phyloP scores from a whole-genome alignment of 2,888 invertebrate species.

The Sicus ferrugineus region DNA sequence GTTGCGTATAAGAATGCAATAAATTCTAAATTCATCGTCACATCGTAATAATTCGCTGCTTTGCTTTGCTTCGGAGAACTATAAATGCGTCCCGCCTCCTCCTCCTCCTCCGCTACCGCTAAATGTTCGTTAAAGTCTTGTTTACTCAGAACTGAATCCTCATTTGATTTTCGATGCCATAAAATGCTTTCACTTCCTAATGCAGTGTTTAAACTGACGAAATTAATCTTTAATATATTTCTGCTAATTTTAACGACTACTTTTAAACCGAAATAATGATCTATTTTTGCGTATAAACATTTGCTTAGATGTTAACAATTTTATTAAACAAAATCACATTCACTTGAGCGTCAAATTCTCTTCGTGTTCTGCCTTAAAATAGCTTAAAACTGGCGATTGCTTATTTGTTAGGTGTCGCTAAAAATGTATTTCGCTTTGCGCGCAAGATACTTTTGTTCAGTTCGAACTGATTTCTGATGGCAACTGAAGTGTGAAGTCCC shows the following conservation, averaged over 20 bases:
- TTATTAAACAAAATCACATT: constrained; percentile 38
- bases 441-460: constrained; percentile 6
- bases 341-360: constrained; percentile 39
- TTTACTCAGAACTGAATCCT: too few relatives aligned
- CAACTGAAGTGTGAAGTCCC: constrained; percentile 24
- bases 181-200: too few relatives aligned
- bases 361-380: constrained; percentile 31
- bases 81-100: neutral
- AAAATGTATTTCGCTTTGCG: neutral
- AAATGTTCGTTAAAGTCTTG: neutral
- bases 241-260: constrained; percentile 16
- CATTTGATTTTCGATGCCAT: too few relatives aligned
- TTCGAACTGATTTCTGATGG: constrained; percentile 21
- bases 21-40: constrained; percentile 18
- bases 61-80: constrained; percentile 9
- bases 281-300: constrained; percentile 21
- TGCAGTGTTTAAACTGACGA: too few relatives aligned
- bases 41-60: neutral
- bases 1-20: neutral
- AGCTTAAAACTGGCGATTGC: constrained; percentile 12
- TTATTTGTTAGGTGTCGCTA: neutral
- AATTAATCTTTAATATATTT: constrained; percentile 10
- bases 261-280: constrained; percentile 21
- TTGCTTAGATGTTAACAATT: constrained; percentile 33
- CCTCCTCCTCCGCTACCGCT: neutral